Evolutionary conservation across 2,888 invertebrate genomes (phyloP).

Genomic region (Lycophotia porphyrea): DNA sequence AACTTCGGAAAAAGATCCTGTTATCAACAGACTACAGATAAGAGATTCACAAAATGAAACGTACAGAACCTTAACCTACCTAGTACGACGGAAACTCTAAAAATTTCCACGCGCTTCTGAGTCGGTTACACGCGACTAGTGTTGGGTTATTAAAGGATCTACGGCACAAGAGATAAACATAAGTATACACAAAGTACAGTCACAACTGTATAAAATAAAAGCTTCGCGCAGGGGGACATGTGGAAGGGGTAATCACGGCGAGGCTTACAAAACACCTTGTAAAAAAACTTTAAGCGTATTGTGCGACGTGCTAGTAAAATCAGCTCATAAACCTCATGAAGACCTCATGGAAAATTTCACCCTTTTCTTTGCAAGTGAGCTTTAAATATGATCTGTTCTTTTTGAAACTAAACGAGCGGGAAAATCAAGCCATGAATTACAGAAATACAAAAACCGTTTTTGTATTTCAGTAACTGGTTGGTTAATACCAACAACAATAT

Average conservation of each 20-base stretch:
- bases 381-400: background rate
- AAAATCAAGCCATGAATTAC: constrained; percentile 9
- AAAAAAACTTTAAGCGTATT: constrained; percentile 82
- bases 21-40: background rate
- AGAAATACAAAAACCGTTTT: constrained; percentile 11
- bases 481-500: constrained; percentile 26
- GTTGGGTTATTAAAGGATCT: constrained; percentile 82
- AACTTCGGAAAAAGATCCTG: background rate
- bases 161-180: constrained; percentile 75
- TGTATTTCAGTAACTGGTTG: too few relatives aligned
- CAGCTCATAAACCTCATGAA: constrained; percentile 8
- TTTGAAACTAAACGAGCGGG: background rate
- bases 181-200: constrained; percentile 48
- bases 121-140: constrained; percentile 71
- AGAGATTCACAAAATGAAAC: background rate
- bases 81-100: constrained; percentile 2
- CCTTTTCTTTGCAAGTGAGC: constrained; percentile 14
- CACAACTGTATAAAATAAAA: constrained; percentile 80
- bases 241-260: constrained; percentile 84
- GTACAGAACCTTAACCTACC: constrained; percentile 49
- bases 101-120: constrained; percentile 64
- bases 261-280: constrained; percentile 79
- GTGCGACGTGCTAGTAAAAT: constrained; percentile 28
- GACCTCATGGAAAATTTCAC: constrained; percentile 13
- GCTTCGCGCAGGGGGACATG: constrained; percentile 70